Evolutionary conservation across 2,797 vertebrate species (phyloP).

Genomic region (Pygocentrus nattereri): DNA sequence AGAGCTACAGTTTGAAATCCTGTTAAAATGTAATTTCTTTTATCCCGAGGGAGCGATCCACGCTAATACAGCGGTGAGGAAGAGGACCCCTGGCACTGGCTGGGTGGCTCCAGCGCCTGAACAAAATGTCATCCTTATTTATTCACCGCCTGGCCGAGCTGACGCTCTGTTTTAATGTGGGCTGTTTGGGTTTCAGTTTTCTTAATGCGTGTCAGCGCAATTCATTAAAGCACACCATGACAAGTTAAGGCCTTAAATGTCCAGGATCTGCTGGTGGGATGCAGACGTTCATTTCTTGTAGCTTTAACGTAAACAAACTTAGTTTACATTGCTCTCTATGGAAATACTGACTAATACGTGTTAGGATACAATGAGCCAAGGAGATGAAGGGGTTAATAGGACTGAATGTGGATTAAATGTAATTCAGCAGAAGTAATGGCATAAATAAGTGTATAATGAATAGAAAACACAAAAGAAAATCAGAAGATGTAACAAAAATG

Average conservation of each 20-base stretch:
- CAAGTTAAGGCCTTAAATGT: no score
- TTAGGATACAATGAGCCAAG: not conserved
- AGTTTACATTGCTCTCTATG: no score
- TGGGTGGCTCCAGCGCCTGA: not conserved
- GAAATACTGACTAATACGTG: no score
- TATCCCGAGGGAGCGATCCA: slow-evolving; percentile 47
- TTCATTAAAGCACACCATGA: not conserved
- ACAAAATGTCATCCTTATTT: slow-evolving; percentile 30
- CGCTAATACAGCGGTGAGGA: slow-evolving; percentile 47
- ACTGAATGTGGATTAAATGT: no score
- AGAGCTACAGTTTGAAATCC: slow-evolving; percentile 52
- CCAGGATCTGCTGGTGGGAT: no score
- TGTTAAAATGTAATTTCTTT: slow-evolving; percentile 57
- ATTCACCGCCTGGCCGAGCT: not conserved
- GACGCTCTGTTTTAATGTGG: slow-evolving; percentile 26
- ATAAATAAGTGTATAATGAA: not conserved
- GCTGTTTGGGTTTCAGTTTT: not conserved
- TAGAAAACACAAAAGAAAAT: not conserved
- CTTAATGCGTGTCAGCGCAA: not conserved
- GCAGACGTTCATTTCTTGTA: no score
- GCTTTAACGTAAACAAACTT: no score
- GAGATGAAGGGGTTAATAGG: no score
- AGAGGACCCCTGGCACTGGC: slow-evolving; percentile 19
- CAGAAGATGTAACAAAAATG: not conserved
- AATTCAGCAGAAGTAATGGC: no score